A percentile compares a stretch with the other conserved stretches of the same genome.
These are phyloP conservation scores for Lacanobia oleracea DNA, from an alignment of 2,888 invertebrate species.

Conservation along the genomic window DNA sequence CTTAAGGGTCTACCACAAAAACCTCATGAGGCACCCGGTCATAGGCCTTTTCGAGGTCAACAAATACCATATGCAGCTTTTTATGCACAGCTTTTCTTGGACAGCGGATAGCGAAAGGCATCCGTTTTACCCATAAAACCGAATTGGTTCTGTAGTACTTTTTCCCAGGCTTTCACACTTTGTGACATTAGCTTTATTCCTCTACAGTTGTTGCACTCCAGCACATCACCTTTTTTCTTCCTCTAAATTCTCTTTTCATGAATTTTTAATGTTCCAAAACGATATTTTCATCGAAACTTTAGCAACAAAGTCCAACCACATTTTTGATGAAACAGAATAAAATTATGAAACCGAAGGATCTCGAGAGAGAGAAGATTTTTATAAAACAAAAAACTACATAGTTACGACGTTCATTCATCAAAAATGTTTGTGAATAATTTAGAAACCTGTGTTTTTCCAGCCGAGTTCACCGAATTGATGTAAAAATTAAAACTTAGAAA, in stretches of 20 bases:
- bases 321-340: slow-evolving; percentile 26
- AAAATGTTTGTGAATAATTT: slow-evolving; percentile 47
- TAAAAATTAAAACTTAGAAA: slow-evolving; percentile 34
- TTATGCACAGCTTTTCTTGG: too few species aligned
- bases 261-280: background rate
- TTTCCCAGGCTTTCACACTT: too few species aligned
- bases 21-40: too few species aligned
- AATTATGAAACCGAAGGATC: slow-evolving; percentile 24
- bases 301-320: background rate
- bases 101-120: too few species aligned
- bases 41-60: too few species aligned
- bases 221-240: too few species aligned
- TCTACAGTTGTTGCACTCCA: too few species aligned
- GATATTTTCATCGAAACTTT: background rate
- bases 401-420: slow-evolving; percentile 33
- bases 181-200: too few species aligned
- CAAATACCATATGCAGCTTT: too few species aligned
- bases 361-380: background rate
- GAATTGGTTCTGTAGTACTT: too few species aligned
- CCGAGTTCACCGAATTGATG: slow-evolving; percentile 23
- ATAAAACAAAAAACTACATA: slow-evolving; percentile 8
- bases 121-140: too few species aligned
- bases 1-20: too few species aligned
- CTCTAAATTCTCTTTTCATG: background rate
- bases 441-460: slow-evolving; percentile 32